phyloP scores from a whole-genome alignment of 2,113 vertebrate genomes.

The Eolophus roseicapilla region DNA sequence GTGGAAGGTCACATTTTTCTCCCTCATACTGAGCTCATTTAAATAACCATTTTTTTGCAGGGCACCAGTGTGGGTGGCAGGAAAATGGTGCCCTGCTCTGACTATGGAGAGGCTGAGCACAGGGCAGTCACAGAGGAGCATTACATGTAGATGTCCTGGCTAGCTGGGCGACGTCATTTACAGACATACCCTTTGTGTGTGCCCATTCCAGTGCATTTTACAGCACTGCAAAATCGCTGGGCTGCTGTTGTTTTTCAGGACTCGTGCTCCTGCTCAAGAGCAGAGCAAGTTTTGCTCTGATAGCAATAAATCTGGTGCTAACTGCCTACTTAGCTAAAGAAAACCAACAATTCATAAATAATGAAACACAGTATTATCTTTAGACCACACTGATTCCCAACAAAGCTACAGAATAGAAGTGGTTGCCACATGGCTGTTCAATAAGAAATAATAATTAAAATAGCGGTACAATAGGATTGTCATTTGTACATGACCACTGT shows the following conservation, averaged over 20 bases:
- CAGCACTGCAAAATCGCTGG: not conserved
- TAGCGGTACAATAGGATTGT: not conserved
- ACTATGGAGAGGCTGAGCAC: accelerated
- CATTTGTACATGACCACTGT: not conserved
- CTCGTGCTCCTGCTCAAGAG: not conserved
- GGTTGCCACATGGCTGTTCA: not conserved
- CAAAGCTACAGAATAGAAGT: not conserved
- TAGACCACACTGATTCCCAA: not conserved
- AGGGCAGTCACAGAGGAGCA: accelerated
- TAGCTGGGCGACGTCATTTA: not conserved
- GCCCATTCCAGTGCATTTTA: not conserved
- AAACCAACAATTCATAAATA: not conserved
- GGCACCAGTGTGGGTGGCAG: not conserved
- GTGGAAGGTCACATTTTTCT: not conserved
- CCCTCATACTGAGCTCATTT: not conserved
- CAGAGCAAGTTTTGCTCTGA: not conserved
- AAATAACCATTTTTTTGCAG: not conserved
- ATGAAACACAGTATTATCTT: not conserved
- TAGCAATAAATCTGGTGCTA: not conserved
- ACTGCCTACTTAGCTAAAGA: not conserved
- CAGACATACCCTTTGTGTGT: not conserved
- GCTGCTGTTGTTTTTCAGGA: not conserved
- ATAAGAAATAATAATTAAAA: not conserved
- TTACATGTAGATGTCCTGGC: accelerated
- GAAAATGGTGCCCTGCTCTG: not conserved